Evolutionary conservation across 2,888 invertebrate species (phyloP).

Genomic region (Dryomyza anilis): DNA sequence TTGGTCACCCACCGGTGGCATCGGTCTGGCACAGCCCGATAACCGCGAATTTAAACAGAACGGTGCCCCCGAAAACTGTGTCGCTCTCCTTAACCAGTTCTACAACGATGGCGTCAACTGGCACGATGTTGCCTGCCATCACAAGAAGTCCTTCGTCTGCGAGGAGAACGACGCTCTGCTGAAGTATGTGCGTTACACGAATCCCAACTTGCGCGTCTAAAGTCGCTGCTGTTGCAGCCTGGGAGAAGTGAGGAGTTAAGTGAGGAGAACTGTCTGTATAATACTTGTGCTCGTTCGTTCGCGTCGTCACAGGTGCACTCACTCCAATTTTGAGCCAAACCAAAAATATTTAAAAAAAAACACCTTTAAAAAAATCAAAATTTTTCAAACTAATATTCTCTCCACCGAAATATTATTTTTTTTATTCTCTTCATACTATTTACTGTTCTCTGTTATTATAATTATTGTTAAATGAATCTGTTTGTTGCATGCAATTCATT

Average conservation of each 20-base stretch:
- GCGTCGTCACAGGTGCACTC: background rate
- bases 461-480: constrained; percentile 17
- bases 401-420: constrained; percentile 15
- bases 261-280: too few relatives aligned
- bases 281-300: background rate
- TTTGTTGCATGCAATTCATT: constrained; percentile 16
- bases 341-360: constrained; percentile 51
- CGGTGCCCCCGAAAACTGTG: constrained; percentile 84
- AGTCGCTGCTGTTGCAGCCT: constrained; percentile 29
- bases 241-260: too few relatives aligned
- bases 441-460: background rate
- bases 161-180: constrained; percentile 87
- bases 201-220: constrained; percentile 78
- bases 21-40: constrained; percentile 85
- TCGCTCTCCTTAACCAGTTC: constrained; percentile 86
- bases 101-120: constrained; percentile 90
- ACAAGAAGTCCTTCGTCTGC: constrained; percentile 86
- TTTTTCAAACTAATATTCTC: constrained; percentile 3
- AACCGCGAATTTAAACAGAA: constrained; percentile 82
- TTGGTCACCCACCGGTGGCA: constrained; percentile 87
- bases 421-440: constrained; percentile 1
- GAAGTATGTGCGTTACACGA: constrained; percentile 82
- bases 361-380: background rate
- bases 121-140: constrained; percentile 92
- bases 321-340: constrained; percentile 42